Conservation (phyloP, 2,888 invertebrate species). For the Drosophila gaucha region DNA sequence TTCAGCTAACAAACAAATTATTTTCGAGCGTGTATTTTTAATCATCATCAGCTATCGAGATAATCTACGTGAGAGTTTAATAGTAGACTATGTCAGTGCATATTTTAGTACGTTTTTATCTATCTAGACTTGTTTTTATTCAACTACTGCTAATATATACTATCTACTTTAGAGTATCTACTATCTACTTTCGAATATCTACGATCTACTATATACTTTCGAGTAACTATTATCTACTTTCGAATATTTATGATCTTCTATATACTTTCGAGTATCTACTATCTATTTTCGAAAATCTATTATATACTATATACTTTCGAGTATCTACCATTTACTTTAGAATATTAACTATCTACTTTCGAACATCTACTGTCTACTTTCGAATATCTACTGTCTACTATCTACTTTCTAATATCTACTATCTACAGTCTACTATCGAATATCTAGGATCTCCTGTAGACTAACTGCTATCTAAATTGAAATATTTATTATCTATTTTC, state of each 20-base stretch:
- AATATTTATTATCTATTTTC: no score
- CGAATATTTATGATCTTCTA: slow-evolving; percentile 1
- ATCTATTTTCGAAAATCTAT: slow-evolving; percentile 1
- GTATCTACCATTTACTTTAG: slow-evolving; percentile 1
- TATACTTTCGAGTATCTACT: not conserved
- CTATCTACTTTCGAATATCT: slow-evolving; percentile 2
- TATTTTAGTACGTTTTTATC: not conserved
- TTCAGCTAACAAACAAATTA: not conserved
- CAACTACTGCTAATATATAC: not conserved
- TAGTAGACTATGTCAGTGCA: not conserved
- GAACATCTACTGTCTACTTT: not conserved
- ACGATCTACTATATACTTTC: slow-evolving; percentile 2
- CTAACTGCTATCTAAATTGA: not conserved
- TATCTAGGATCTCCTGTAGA: not conserved
- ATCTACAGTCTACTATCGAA: not conserved
- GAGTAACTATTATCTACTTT: slow-evolving; percentile 3
- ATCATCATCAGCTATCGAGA: no score
- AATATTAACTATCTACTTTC: not conserved
- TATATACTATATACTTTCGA: not conserved
- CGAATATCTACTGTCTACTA: not conserved
- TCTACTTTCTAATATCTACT: not conserved
- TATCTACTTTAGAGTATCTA: slow-evolving; percentile 5
- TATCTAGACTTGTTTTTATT: no score
- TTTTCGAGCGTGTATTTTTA: not conserved
- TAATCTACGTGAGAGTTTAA: not conserved